A percentile compares a stretch with the other conserved stretches of the same genome.
phyloP scores from a whole-genome alignment of 2,113 vertebrate genomes.

The Gymnarchus niloticus region DNA sequence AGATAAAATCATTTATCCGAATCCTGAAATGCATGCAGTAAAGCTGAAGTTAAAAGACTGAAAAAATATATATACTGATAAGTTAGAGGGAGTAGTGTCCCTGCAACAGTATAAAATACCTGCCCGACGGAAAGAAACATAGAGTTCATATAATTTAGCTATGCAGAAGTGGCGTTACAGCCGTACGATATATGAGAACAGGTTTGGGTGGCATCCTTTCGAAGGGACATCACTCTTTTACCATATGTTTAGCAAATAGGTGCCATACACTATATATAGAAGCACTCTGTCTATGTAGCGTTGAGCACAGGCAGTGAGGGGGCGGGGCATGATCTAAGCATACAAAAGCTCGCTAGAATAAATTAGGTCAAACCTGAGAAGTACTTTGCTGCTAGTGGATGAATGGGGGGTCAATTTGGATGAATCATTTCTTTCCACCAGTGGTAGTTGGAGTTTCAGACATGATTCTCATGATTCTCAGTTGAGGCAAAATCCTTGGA shows the following conservation, averaged over 20 bases:
- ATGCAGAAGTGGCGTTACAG: not conserved
- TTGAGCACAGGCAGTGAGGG: not conserved
- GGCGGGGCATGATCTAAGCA: no score
- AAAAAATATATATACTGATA: not conserved
- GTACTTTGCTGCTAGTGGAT: not conserved
- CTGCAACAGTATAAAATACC: not conserved
- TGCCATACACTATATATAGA: not conserved
- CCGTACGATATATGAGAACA: not conserved
- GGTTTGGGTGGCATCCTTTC: not conserved
- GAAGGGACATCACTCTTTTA: not conserved
- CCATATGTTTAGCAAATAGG: not conserved
- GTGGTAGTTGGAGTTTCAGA: not conserved
- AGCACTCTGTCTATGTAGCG: not conserved
- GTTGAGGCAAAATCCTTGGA: not conserved
- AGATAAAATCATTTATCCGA: not conserved
- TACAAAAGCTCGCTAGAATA: not conserved
- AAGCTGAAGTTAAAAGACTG: no score
- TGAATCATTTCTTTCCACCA: not conserved
- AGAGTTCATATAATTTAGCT: not conserved
- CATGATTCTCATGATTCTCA: not conserved
- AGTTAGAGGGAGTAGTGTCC: not conserved
- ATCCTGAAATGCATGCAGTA: no score
- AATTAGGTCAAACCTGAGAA: not conserved
- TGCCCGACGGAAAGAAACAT: not conserved
- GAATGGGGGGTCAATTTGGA: not conserved